Evolutionary conservation across 2,113 vertebrate genomes (phyloP).

Genomic region (Corynorhinus townsendii): DNA sequence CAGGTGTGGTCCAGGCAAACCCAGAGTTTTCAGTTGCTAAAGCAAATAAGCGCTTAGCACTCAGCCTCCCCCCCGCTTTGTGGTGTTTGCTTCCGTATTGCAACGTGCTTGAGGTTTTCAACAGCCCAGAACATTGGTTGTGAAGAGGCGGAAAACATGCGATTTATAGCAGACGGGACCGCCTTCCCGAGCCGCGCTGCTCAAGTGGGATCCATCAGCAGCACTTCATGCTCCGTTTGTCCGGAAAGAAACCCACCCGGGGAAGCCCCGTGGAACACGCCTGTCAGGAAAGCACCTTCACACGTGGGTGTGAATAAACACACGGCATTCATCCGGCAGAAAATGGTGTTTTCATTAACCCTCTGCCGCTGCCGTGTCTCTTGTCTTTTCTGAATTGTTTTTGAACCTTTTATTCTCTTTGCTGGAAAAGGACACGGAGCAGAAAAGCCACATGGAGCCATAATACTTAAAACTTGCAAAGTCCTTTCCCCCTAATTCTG

Average conservation of each 20-base stretch:
- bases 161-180: slow-evolving; percentile 77
- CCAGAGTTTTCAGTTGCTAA: background rate
- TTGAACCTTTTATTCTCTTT: slow-evolving; percentile 52
- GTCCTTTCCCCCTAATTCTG: background rate
- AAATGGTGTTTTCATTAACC: slow-evolving; percentile 35
- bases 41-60: background rate
- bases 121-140: slow-evolving; percentile 73
- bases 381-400: background rate
- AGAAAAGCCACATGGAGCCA: background rate
- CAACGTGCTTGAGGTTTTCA: slow-evolving; percentile 65
- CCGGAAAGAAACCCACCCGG: slow-evolving; percentile 76
- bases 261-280: slow-evolving; percentile 68
- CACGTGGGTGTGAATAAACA: slow-evolving; percentile 78
- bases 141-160: slow-evolving; percentile 76
- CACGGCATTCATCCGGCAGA: slow-evolving; percentile 63
- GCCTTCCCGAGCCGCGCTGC: slow-evolving; percentile 66
- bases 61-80: background rate
- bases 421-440: slow-evolving; percentile 26
- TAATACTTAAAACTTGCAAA: background rate
- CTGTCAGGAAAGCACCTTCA: slow-evolving; percentile 80
- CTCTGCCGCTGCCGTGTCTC: background rate
- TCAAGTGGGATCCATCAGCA: slow-evolving; percentile 75
- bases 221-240: slow-evolving; percentile 77
- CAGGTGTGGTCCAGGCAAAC: background rate
- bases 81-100: slow-evolving; percentile 63